phyloP scores from a whole-genome alignment of 2,113 vertebrate genomes.

The Indicator maculatus region DNA sequence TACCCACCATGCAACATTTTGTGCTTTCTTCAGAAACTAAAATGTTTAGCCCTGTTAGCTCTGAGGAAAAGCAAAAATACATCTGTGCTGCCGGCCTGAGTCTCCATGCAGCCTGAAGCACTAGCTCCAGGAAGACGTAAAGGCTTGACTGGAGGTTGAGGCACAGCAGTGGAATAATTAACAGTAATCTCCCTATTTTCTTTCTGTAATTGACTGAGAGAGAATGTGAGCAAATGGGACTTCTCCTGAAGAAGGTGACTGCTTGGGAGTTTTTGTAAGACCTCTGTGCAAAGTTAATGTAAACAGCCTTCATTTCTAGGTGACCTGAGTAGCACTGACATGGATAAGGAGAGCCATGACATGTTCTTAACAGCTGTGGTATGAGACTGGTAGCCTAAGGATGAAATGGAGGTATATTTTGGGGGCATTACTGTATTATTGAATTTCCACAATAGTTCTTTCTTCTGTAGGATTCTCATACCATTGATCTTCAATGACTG shows the following conservation, averaged over 20 bases:
- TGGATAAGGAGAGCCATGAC: neutral
- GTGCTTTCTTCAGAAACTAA: neutral
- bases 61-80: neutral
- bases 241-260: neutral
- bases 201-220: neutral
- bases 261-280: neutral
- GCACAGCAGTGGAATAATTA: neutral
- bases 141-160: neutral
- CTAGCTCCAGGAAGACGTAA: neutral
- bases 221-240: neutral
- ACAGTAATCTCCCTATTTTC: neutral
- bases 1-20: rapidly evolving
- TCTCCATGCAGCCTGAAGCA: neutral
- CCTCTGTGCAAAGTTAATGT: neutral
- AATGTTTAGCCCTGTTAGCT: neutral
- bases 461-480: neutral
- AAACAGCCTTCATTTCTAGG: neutral
- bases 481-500: neutral
- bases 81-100: neutral
- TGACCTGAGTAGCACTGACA: neutral
- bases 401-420: neutral
- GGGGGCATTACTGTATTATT: rapidly evolving
- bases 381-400: neutral
- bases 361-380: neutral
- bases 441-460: neutral